Base-by-base conservation (phyloP, 2,888 invertebrate genomes). In the Tuberolachnus salignus region DNA sequence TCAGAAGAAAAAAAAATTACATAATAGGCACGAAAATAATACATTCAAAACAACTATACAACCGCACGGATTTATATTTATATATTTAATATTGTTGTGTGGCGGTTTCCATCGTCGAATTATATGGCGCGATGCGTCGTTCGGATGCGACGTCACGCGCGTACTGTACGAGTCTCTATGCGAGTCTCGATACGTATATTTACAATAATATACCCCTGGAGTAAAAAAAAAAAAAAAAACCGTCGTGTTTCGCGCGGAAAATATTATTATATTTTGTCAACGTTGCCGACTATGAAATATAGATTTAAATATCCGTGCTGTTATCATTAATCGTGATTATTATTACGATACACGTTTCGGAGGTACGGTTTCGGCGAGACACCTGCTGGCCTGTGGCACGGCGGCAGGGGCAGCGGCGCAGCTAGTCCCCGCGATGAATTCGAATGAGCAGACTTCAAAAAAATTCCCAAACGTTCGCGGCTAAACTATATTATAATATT, bases 41-140 rank as follows among this genome's bases (percentile, higher is more conserved):
- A n/a, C n/a, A n/a, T n/a, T n/a, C n/a, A n/a, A n/a, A n/a, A n/a
- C n/a, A n/a, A 26, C 16, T 63, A 63, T 23, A 23, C 63, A 11
- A 11, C n/a, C 23, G 51, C 44, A n/a, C 42, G 63, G 21, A 34
- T 6, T 6, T 34, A 34, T n/a, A n/a, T n/a, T n/a, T n/a, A n/a
- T n/a, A n/a, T n/a, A n/a, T n/a, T 4, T 34, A 34, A 34, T 34
- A 34, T 34, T 34, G 6, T 34, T 34, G 34, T 34, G 34, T 6
- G 34, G 34, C 34, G 34, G 34, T 34, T 34, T 4, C 34, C 34
- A 6, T 34, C 34, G 34, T 34, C 16, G 34, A 16, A 23, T 23
- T 63, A 42, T 67, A 71, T n/a, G 26, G 57, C 57, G 66, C 67
- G 67, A 75, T 75, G 78, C 78, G 78, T 59, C 78, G 34, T 78